Conservation (phyloP, 2,888 invertebrate genomes). For the Stratiomys singularior region DNA sequence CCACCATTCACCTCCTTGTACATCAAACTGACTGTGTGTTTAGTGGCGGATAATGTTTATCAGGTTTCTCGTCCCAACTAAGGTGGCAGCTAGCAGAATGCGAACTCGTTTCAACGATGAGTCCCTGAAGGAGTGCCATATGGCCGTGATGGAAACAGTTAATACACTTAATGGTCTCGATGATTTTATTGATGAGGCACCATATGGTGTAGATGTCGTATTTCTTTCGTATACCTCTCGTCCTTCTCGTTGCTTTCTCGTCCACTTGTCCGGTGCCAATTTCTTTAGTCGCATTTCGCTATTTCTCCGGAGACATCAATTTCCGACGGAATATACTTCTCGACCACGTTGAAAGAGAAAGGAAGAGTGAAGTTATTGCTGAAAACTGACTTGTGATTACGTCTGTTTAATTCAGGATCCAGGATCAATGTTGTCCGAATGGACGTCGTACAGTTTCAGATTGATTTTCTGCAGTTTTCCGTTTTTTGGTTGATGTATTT, state of each 20-base stretch:
- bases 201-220: slow-evolving; percentile 56
- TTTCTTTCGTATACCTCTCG: slow-evolving; percentile 9
- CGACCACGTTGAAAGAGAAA: slow-evolving; percentile 29
- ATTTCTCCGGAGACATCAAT: slow-evolving; percentile 13
- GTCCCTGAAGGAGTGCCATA: slow-evolving; percentile 49
- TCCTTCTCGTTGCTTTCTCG: neutral
- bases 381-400: slow-evolving; percentile 26
- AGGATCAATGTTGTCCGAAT: slow-evolving; percentile 18
- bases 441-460: slow-evolving; percentile 31
- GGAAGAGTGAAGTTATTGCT: neutral
- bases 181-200: slow-evolving; percentile 65
- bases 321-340: slow-evolving; percentile 24
- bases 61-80: slow-evolving; percentile 6
- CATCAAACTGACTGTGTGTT: neutral
- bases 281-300: neutral
- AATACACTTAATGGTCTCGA: slow-evolving; percentile 66
- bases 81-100: neutral
- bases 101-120: neutral
- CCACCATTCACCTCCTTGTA: neutral
- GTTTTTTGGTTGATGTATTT: slow-evolving; percentile 20
- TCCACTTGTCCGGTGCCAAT: neutral
- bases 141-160: slow-evolving; percentile 61
- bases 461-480: slow-evolving; percentile 19
- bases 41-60: slow-evolving; percentile 23
- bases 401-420: neutral